A percentile compares a stretch with the other conserved stretches of the same genome.
These are phyloP conservation scores for Macrotrachela quadricornifera DNA, from an alignment of 1,140 invertebrate genomes.

Conservation along the genomic window DNA sequence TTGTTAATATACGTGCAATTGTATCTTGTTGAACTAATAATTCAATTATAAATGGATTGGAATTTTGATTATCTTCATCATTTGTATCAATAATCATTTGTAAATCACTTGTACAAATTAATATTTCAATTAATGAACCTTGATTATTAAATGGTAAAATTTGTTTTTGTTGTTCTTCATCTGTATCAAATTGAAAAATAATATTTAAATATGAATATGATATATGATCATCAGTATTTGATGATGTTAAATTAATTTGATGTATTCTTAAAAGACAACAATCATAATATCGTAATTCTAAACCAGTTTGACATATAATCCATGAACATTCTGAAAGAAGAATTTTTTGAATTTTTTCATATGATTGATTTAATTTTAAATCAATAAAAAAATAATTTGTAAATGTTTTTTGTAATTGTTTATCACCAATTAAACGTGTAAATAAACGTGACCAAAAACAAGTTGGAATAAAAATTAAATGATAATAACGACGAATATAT, in stretches of 20 bases:
- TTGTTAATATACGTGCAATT: slow-evolving; percentile 59
- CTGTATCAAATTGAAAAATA: too few relatives aligned
- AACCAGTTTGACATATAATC: slow-evolving; percentile 81
- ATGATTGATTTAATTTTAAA: not conserved
- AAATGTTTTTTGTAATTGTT: slow-evolving; percentile 24
- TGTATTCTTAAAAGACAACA: slow-evolving; percentile 57
- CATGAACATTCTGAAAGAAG: slow-evolving; percentile 32
- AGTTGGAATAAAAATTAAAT: too few relatives aligned
- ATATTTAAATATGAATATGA: too few relatives aligned
- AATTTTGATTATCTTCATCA: not conserved
- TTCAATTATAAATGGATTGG: not conserved
- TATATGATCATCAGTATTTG: too few relatives aligned
- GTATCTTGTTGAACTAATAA: slow-evolving; percentile 36
- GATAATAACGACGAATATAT: too few relatives aligned
- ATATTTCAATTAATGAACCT: not conserved
- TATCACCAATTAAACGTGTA: slow-evolving; percentile 69
- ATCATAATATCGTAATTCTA: slow-evolving; percentile 59
- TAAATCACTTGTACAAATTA: not conserved
- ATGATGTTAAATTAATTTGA: slow-evolving; percentile 40
- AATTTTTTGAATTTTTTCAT: not conserved
- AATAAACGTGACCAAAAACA: slow-evolving; percentile 64
- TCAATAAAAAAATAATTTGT: not conserved
- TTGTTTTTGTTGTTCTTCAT: not conserved
- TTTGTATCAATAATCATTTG: not conserved
- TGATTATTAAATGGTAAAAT: not conserved